Conservation (phyloP, 2,113 vertebrate genomes). For the Colinus virginianus region DNA sequence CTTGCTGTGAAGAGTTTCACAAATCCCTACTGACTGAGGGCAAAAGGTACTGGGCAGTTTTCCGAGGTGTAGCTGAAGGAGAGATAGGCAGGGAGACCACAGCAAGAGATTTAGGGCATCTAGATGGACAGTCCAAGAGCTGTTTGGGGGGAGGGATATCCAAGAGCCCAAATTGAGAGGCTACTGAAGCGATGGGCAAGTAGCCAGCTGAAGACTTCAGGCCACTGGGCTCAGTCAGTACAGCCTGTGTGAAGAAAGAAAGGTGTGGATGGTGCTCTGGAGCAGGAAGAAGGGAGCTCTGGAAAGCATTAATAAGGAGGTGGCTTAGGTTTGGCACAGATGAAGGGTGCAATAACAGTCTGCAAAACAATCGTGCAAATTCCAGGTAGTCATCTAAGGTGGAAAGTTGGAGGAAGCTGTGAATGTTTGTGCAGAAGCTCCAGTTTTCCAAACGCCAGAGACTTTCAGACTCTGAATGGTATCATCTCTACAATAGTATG, state of each 20-base stretch:
- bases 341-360: background rate
- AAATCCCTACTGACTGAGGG: background rate
- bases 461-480: background rate
- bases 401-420: background rate
- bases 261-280: background rate
- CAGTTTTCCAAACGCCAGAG: background rate
- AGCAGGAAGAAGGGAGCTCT: background rate
- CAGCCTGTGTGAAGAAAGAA: background rate
- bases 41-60: background rate
- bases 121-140: background rate
- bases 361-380: background rate
- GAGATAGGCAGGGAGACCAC: background rate
- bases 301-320: background rate
- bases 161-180: background rate
- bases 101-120: background rate
- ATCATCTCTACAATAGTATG: background rate
- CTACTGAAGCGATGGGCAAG: background rate
- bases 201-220: background rate
- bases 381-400: background rate
- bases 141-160: background rate
- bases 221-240: background rate
- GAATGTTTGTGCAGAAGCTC: background rate
- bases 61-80: background rate
- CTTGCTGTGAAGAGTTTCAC: background rate
- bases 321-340: background rate